Base-by-base conservation (phyloP, 2,113 vertebrate genomes). In the Picathartes gymnocephalus region DNA sequence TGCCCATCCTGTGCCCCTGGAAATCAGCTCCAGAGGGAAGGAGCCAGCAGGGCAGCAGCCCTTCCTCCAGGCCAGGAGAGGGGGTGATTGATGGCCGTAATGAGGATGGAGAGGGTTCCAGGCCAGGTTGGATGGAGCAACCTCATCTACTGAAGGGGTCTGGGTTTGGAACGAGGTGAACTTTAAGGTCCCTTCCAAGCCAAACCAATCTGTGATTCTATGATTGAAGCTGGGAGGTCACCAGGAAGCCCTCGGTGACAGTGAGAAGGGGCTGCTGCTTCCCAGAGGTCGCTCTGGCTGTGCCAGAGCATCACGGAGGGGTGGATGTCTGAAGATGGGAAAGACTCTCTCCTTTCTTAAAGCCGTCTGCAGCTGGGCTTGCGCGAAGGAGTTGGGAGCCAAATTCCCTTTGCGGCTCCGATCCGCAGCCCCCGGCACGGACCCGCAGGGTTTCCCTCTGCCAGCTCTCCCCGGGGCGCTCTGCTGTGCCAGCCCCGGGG, bases 91-190 rank as follows among this genome's bases (percentile, higher is more conserved):
- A 22, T 16, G 53, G 40, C 3, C 19, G 6, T 2, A 9, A 14
- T 6, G 42, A n/a, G 62, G 42, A 35, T 30, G 35, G 72, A 25
- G 48, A 15, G 6, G 37, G 24, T 10, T 44, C 72, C 56, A 44
- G 62, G 27, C 33, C 22, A 8, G 31, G 13, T 2, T 68, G 51
- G 51, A 40, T 6, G 39, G 61, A 42, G 31, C 37, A 37, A 3
- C 37, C 45, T 27, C 8, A 0, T 5, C 60, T 15, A 9, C 35
- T 21, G 62, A 21, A 68, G 27, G 27, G 33, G 53, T 31, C 21
- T 1, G 0, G 25, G 8, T 4, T 11, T 51, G 45, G 62, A 50
- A 35, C 4, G 1, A 56, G 35, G 42, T 4, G 24, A 42, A 21
- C 35, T 57, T 50, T 35, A 30, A 35, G 25, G 31, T 66, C 35